These are phyloP conservation scores for Drosophila ustulata DNA, from an alignment of 2,888 invertebrate species.

Conservation along the genomic window DNA sequence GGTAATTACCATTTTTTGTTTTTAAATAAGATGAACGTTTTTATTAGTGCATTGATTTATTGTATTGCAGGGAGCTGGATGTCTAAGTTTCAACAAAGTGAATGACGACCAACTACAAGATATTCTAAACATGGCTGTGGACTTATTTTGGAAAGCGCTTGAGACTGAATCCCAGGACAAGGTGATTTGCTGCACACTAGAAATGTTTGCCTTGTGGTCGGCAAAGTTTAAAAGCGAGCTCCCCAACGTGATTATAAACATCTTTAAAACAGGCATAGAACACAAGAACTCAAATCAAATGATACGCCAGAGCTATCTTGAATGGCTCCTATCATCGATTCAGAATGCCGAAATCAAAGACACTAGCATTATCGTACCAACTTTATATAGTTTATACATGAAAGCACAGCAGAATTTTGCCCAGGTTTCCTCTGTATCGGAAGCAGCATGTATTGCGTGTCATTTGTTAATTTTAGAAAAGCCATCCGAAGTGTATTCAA, in stretches of 20 bases:
- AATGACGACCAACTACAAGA: slow-evolving; percentile 86
- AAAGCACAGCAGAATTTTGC: slow-evolving; percentile 91
- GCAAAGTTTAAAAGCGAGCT: slow-evolving; percentile 88
- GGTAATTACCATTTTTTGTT: slow-evolving; percentile 84
- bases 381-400: slow-evolving; percentile 90
- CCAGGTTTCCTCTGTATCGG: slow-evolving; percentile 89
- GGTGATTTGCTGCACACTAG: slow-evolving; percentile 92
- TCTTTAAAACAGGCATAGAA: slow-evolving; percentile 90
- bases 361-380: slow-evolving; percentile 86
- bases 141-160: slow-evolving; percentile 91
- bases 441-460: slow-evolving; percentile 90
- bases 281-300: slow-evolving; percentile 91
- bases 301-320: slow-evolving; percentile 92
- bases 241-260: slow-evolving; percentile 88
- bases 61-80: slow-evolving; percentile 88
- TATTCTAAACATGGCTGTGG: slow-evolving; percentile 87
- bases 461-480: slow-evolving; percentile 88
- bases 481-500: slow-evolving; percentile 85
- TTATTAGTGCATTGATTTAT: not conserved
- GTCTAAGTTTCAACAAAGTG: slow-evolving; percentile 90
- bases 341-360: slow-evolving; percentile 86
- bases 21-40: not conserved
- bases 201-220: slow-evolving; percentile 93
- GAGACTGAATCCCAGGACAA: slow-evolving; percentile 97
- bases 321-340: slow-evolving; percentile 89